Base-by-base conservation (phyloP, 2,113 vertebrate species). In the Meles meles region DNA sequence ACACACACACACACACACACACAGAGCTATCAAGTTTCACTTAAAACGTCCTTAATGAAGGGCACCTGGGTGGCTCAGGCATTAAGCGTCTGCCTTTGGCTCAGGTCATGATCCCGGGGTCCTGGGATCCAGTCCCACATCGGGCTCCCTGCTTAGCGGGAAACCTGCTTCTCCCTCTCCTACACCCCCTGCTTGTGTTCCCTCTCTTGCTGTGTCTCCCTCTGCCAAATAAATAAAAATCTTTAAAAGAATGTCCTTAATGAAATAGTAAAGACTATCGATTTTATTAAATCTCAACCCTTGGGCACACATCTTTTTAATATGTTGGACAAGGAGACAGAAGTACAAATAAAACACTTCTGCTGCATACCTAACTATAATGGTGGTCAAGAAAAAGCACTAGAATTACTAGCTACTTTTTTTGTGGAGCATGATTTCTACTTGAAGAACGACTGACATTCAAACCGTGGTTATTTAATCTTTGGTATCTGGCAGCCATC, bases 261-360 rank as follows among this genome's bases (percentile, higher is more conserved):
- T 52, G 8, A 88, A 18, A 63, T 15, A 90, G 81, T 87, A 93
- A 77, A 63, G 67, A 67, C 55, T 74, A 89, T 29, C 86, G 55
- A 85, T 90, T 86, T 94, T n/a, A 84, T 39, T 93, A 39, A 65
- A 49, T 65, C 21, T 95, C 25, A 87, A n/a, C 9, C 27, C 15
- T 57, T 71, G 3, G 23, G 42, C 77, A 93, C 23, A 93, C 8
- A 93, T 65, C n/a, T 77, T 94, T 85, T 90, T 88, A 88, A 95
- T 27, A 83, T 23, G 61, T 44, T 91, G 44, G 25, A 5, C 3
- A 7, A 95, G 39, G 47, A 94, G 39, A 88, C 0, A 93, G 59
- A 90, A 77, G 11, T 39, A 88, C 71, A 79, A 39, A 80, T 76
- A 87, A 93, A 95, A 59, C 27, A 65, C 39, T 65, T 63, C 13